phyloP scores from a whole-genome alignment of 1,140 invertebrate genomes.

The Drosophila ercepeae region DNA sequence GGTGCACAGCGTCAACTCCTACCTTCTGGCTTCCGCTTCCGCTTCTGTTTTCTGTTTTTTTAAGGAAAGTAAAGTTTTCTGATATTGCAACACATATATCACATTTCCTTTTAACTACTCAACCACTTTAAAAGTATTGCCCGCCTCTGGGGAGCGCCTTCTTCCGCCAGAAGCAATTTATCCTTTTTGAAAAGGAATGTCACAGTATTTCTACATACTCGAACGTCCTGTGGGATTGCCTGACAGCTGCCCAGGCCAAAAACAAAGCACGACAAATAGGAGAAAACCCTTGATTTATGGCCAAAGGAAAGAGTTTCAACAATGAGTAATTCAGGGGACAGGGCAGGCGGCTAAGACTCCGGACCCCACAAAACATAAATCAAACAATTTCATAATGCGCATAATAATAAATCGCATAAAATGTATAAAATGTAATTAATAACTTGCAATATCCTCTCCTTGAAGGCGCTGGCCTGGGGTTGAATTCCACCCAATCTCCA shows the following conservation, averaged over 20 bases:
- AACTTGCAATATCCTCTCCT: conserved; percentile 58
- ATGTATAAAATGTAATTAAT: conserved; percentile 70
- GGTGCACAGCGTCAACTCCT: conserved; percentile 16
- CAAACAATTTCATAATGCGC: conserved; percentile 53
- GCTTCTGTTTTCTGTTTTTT: conserved; percentile 21
- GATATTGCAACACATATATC: not conserved
- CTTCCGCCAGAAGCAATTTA: conserved; percentile 36
- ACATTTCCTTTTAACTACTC: conserved; percentile 6
- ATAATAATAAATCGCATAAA: conserved; percentile 55
- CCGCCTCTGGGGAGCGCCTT: conserved; percentile 13
- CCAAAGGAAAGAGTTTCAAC: conserved; percentile 45
- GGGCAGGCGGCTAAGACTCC: not conserved
- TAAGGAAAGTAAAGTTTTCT: conserved; percentile 14
- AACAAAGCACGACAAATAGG: conserved; percentile 19
- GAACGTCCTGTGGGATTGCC: conserved; percentile 37
- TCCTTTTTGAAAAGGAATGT: conserved; percentile 43
- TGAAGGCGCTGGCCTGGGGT: not conserved
- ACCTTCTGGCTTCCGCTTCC: not conserved
- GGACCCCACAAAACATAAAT: conserved; percentile 44
- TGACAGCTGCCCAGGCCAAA: conserved; percentile 38
- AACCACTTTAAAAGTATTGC: conserved; percentile 21
- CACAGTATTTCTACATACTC: conserved; percentile 39
- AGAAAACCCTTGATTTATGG: conserved; percentile 41
- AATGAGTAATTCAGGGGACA: conserved; percentile 37
- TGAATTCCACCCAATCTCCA: not conserved